Percentiles rank a stretch among this genome's conserved stretches.
Evolutionary conservation across 1,140 invertebrate genomes (phyloP).

Genomic region (Cydia amplana): DNA sequence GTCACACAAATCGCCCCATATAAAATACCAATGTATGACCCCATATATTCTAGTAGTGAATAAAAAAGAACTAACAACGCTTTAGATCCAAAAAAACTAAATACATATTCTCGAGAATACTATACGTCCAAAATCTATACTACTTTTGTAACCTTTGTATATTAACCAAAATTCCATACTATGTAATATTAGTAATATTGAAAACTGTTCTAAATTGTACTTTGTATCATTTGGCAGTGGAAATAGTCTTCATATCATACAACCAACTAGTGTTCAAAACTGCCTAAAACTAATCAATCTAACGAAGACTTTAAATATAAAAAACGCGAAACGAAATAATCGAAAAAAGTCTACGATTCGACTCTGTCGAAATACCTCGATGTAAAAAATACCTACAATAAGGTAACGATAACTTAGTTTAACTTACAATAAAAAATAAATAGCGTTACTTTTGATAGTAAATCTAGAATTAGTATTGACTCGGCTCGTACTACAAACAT

Average conservation of each 20-base stretch:
- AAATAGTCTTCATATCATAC: conserved; percentile 50
- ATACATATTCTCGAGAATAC: conserved; percentile 28
- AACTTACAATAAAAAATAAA: conserved; percentile 67
- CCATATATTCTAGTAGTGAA: conserved; percentile 10
- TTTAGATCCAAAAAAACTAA: conserved; percentile 21
- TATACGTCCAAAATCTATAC: conserved; percentile 28
- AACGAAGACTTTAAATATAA: conserved; percentile 46
- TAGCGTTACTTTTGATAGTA: conserved; percentile 58
- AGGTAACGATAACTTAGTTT: conserved; percentile 49
- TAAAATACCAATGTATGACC: neutral
- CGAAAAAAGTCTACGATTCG: conserved; percentile 39
- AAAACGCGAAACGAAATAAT: conserved; percentile 42
- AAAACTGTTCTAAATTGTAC: conserved; percentile 62
- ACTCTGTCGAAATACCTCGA: conserved; percentile 40
- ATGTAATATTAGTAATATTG: no score
- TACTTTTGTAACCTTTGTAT: conserved; percentile 26
- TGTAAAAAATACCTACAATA: conserved; percentile 55
- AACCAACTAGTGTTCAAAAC: conserved; percentile 46
- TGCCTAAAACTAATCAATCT: conserved; percentile 38
- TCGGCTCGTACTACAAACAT: conserved; percentile 63
- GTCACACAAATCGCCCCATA: neutral
- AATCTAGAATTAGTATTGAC: conserved; percentile 51
- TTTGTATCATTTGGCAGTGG: conserved; percentile 71
- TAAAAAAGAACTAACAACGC: conserved; percentile 4
- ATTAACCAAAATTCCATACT: conserved; percentile 37